A percentile compares a stretch with the other conserved stretches of the same genome.
phyloP scores from a whole-genome alignment of 2,113 vertebrate genomes.

The Carollia perspicillata region DNA sequence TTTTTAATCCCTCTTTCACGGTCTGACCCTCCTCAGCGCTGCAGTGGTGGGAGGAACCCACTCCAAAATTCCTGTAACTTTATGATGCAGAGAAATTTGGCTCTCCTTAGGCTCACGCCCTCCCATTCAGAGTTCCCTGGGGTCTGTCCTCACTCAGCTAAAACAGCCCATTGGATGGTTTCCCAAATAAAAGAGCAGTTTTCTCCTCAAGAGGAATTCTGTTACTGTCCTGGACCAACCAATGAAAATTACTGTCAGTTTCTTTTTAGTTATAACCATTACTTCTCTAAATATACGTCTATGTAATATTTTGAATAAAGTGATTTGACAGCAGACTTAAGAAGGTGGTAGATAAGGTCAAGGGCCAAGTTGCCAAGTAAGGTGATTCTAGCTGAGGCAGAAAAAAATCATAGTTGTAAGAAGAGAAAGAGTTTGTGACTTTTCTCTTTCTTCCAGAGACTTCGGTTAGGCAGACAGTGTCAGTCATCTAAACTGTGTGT shows the following conservation, averaged over 20 bases:
- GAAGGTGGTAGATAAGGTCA: not conserved
- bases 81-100: constrained; percentile 52
- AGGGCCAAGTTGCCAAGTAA: not conserved
- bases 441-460: not conserved
- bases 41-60: not conserved
- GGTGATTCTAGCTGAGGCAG: not conserved
- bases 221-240: not conserved
- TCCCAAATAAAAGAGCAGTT: constrained; percentile 28
- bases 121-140: not conserved
- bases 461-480: not conserved
- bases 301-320: not conserved
- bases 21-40: not conserved
- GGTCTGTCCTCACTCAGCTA: not conserved
- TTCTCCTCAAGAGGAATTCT: constrained; percentile 35
- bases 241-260: not conserved
- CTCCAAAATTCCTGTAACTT: constrained; percentile 60
- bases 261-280: not conserved
- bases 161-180: not conserved
- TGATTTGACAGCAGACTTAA: not conserved
- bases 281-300: constrained; percentile 28
- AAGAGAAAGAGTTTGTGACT: not conserved
- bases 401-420: not conserved
- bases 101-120: not conserved
- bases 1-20: not conserved
- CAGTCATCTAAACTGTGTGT: not conserved